Percentiles rank a stretch among this genome's conserved stretches.
phyloP scores from a whole-genome alignment of 2,888 invertebrate genomes.

The Boloria euphrosyne region DNA sequence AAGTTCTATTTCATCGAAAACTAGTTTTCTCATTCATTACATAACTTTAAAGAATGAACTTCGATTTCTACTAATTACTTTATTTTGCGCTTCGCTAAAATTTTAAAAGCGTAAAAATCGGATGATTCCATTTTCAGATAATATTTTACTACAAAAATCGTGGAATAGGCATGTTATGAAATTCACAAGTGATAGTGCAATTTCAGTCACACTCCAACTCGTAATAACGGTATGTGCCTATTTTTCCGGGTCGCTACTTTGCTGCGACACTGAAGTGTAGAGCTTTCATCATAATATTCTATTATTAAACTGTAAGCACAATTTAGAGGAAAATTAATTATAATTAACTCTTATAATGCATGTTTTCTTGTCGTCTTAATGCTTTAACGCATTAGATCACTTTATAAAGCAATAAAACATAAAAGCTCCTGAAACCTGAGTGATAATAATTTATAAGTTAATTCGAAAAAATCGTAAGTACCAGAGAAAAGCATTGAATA shows the following conservation, averaged over 20 bases:
- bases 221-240: constrained; percentile 22
- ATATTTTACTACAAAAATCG: not conserved
- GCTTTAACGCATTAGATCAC: too few species aligned
- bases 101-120: not conserved
- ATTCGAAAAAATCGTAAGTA: too few species aligned
- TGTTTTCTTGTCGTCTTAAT: too few species aligned
- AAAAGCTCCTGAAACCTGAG: too few species aligned
- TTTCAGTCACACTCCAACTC: constrained; percentile 15
- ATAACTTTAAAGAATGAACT: too few species aligned
- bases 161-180: constrained; percentile 12
- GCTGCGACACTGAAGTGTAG: not conserved
- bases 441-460: too few species aligned
- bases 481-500: too few species aligned
- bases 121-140: not conserved
- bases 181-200: constrained; percentile 24
- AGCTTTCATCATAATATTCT: not conserved
- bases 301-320: not conserved
- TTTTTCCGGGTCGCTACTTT: constrained; percentile 19
- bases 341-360: too few species aligned
- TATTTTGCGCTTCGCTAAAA: not conserved
- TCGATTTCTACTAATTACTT: not conserved
- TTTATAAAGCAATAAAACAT: too few species aligned
- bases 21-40: too few species aligned
- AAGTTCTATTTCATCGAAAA: too few species aligned
- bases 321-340: too few species aligned